Base-by-base conservation (phyloP, 2,113 vertebrate genomes). In the Centropristis striata region DNA sequence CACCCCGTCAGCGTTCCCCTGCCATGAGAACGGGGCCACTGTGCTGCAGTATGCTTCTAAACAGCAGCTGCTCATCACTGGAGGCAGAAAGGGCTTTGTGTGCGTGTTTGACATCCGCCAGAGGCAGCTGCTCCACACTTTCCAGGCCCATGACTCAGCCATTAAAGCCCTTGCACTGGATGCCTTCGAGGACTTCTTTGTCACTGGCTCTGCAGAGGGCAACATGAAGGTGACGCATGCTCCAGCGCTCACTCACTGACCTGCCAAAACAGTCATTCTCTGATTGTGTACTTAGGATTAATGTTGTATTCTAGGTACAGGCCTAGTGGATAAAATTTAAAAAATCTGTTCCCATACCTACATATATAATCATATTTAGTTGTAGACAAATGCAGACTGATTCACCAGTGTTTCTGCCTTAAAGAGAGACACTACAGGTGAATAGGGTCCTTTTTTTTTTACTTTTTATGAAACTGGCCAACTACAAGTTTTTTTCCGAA, bases 51-150 rank as follows among this genome's bases (percentile, higher is more conserved):
- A 99, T 3, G 98, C 97, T 25, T 95, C 97, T 0, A 98, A 97
- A 69, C 98, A 98, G 73, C 98, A 99, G 50, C 95, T 99, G 65
- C 93, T 99, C 0, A 95, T 99, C 86, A 97, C 98, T 0, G 98
- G 98, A 8, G 98, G 98, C 3, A 94, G 98, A 69, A 99, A 98
- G 87, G 98, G 98, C 15, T 96, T 91, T 0, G 81, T 99, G 91
- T 98, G 96, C 80, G 88, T 99, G 85, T 99, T 99, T 68, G 98
- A 99, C 92, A 97, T 99, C 91, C 94, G 98, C 15, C 98, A 99
- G 95, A 94, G 98, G 81, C 98, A 97, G 85, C 95, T 94, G 53
- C 94, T 98, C 7, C 96, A 97, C 90, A 98, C 96, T 4, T 98
- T 99, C 93, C 98, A 99, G 91, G 98, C 98, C 0, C 98, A 99